phyloP scores from a whole-genome alignment of 2,888 invertebrate genomes.

The Phalangium opilio region DNA sequence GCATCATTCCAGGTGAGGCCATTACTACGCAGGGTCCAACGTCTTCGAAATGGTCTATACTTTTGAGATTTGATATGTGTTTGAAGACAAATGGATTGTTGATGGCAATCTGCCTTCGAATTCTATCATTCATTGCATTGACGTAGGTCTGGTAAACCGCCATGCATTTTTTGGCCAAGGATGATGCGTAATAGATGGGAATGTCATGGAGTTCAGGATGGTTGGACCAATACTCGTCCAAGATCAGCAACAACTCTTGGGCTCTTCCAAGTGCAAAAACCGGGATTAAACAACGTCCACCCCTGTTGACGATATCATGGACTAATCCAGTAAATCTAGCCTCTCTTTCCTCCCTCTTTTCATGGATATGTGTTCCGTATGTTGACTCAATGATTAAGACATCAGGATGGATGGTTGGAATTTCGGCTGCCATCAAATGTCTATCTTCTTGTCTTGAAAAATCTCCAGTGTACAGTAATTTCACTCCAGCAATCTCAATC shows the following conservation, averaged over 20 bases:
- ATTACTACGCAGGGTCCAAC: constrained; percentile 99
- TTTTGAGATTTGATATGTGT: constrained; percentile 88
- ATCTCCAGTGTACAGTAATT: constrained; percentile 86
- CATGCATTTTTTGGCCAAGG: constrained; percentile 99
- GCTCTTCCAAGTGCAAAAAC: constrained; percentile 97
- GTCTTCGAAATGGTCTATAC: constrained; percentile 98
- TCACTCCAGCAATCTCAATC: constrained; percentile 98
- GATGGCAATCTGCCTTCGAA: constrained; percentile 85
- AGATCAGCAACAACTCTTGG: constrained; percentile 80
- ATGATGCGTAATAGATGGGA: constrained; percentile 98
- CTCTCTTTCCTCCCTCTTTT: constrained; percentile 92
- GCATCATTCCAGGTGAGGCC: constrained; percentile 99
- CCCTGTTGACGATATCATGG: constrained; percentile 86
- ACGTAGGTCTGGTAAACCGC: constrained; percentile 99
- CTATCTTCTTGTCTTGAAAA: constrained; percentile 97
- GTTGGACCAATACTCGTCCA: constrained; percentile 94
- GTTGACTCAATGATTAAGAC: constrained; percentile 96
- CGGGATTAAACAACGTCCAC: constrained; percentile 95
- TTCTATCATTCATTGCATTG: constrained; percentile 98
- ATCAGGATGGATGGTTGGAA: constrained; percentile 89
- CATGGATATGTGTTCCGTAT: constrained; percentile 98
- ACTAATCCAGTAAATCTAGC: constrained; percentile 81
- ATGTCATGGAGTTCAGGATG: constrained; percentile 96
- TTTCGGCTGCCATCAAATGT: constrained; percentile 98
- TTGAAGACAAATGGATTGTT: constrained; percentile 98